Evolutionary conservation across 2,888 invertebrate species (phyloP).

Genomic region (Drosophila pseudotakahashii): DNA sequence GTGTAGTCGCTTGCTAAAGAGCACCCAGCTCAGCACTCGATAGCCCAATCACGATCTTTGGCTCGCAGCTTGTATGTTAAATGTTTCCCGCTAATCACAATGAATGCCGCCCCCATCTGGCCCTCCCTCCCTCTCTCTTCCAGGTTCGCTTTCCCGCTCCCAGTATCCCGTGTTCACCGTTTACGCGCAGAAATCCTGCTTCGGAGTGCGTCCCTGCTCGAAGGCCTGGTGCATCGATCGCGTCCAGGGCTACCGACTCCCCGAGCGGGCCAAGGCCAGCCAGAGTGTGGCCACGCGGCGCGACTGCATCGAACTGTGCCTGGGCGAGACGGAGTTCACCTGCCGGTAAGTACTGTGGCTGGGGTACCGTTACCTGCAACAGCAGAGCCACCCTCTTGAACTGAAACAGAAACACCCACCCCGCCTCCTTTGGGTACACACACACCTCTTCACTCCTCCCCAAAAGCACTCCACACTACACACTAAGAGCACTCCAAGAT

Average conservation of each 20-base stretch:
- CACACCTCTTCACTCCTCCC: conserved; percentile 30
- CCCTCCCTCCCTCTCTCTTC: neutral
- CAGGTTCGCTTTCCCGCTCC: conserved; percentile 94
- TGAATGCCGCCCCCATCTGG: conserved; percentile 14
- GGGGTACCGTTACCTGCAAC: conserved; percentile 33
- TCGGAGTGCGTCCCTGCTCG: conserved; percentile 93
- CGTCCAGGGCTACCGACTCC: conserved; percentile 92
- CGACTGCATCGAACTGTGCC: conserved; percentile 94
- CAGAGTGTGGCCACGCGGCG: conserved; percentile 90
- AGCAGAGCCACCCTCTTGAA: conserved; percentile 41
- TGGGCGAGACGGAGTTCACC: conserved; percentile 94
- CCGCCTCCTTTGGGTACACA: conserved; percentile 10
- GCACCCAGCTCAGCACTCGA: conserved; percentile 21
- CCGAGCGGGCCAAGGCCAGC: conserved; percentile 90
- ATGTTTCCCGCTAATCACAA: conserved; percentile 34
- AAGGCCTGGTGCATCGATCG: conserved; percentile 96
- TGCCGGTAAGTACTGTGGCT: conserved; percentile 89
- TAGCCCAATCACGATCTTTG: conserved; percentile 39
- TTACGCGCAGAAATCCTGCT: conserved; percentile 96
- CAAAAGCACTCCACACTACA: conserved; percentile 49
- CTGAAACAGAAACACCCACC: conserved; percentile 3
- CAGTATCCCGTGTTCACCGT: conserved; percentile 97
- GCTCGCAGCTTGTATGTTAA: conserved; percentile 42
- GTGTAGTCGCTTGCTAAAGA: conserved; percentile 18
- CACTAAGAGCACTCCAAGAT: neutral